Evolutionary conservation across 2,797 vertebrate genomes (phyloP).

Genomic region (Tenualosa thibaudeaui): DNA sequence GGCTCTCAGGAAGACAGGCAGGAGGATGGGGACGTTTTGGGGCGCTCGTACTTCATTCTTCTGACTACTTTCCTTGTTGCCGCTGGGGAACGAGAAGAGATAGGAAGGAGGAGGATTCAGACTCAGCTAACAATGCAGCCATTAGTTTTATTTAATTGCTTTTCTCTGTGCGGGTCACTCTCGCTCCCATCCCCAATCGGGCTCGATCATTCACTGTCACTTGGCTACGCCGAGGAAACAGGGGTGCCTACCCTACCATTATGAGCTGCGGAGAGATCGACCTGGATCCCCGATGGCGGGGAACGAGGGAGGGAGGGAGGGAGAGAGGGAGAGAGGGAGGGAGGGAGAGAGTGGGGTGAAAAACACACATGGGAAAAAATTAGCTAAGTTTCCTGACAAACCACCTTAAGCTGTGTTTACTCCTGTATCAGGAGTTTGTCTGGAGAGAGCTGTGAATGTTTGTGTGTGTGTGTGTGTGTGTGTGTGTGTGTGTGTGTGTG

Average conservation of each 20-base stretch:
- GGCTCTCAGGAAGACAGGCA: background rate
- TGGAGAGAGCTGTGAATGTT: background rate
- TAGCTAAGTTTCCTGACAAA: background rate
- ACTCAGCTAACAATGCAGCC: constrained; percentile 45
- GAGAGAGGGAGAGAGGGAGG: background rate
- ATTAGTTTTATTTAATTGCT: constrained; percentile 49
- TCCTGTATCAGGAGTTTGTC: background rate
- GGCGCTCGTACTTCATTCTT: background rate
- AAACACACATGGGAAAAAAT: background rate
- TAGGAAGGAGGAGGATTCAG: background rate
- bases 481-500: constrained; percentile 9
- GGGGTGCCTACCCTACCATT: constrained; percentile 18
- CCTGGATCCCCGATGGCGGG: constrained; percentile 4
- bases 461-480: background rate
- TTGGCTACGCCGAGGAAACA: constrained; percentile 2
- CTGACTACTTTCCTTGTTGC: background rate
- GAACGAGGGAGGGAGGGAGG: background rate
- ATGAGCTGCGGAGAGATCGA: constrained; percentile 1
- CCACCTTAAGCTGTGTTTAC: background rate
- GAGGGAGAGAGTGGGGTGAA: background rate
- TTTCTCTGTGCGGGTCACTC: background rate
- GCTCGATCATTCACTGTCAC: constrained; percentile 6
- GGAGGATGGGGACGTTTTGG: background rate
- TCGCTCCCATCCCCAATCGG: background rate
- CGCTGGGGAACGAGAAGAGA: background rate